phyloP scores from a whole-genome alignment of 2,888 invertebrate species.

The Sylvicola cinctus region DNA sequence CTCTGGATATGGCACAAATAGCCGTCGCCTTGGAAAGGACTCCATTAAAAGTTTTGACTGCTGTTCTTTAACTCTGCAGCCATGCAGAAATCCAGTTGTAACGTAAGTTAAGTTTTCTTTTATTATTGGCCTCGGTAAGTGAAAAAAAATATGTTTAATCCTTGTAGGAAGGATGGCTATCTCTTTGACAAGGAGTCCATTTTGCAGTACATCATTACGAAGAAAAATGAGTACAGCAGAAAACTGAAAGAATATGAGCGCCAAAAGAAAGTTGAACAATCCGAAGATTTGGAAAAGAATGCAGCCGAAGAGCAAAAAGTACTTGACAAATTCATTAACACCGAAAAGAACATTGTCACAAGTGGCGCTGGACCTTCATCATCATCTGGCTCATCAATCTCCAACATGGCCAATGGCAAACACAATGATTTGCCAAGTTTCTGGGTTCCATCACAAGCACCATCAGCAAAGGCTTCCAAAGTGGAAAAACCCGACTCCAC shows the following conservation, averaged over 20 bases:
- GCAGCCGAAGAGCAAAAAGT: slow-evolving; percentile 54
- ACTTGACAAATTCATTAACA: slow-evolving; percentile 58
- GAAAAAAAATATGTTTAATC: neutral
- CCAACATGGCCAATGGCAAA: slow-evolving; percentile 52
- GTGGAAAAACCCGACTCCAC: slow-evolving; percentile 42
- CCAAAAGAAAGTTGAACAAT: slow-evolving; percentile 55
- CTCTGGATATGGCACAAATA: slow-evolving; percentile 82
- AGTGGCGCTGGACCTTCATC: slow-evolving; percentile 20
- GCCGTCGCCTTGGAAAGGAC: slow-evolving; percentile 60
- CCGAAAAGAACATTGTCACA: slow-evolving; percentile 57
- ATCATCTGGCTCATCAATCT: slow-evolving; percentile 28
- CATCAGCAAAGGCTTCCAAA: slow-evolving; percentile 52
- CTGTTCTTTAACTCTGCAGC: slow-evolving; percentile 90
- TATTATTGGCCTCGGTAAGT: no score
- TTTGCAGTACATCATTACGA: slow-evolving; percentile 80
- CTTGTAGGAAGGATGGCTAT: slow-evolving; percentile 54
- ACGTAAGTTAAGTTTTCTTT: slow-evolving; percentile 36
- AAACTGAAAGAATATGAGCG: slow-evolving; percentile 85
- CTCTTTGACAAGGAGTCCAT: slow-evolving; percentile 95
- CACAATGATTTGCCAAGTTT: slow-evolving; percentile 80
- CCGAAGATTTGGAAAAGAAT: slow-evolving; percentile 44
- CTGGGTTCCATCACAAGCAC: slow-evolving; percentile 90
- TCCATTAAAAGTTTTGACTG: slow-evolving; percentile 79
- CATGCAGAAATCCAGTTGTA: slow-evolving; percentile 81
- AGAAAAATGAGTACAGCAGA: slow-evolving; percentile 77